Conservation (phyloP, 2,113 vertebrate genomes). For the Gallinago jamesoni region DNA sequence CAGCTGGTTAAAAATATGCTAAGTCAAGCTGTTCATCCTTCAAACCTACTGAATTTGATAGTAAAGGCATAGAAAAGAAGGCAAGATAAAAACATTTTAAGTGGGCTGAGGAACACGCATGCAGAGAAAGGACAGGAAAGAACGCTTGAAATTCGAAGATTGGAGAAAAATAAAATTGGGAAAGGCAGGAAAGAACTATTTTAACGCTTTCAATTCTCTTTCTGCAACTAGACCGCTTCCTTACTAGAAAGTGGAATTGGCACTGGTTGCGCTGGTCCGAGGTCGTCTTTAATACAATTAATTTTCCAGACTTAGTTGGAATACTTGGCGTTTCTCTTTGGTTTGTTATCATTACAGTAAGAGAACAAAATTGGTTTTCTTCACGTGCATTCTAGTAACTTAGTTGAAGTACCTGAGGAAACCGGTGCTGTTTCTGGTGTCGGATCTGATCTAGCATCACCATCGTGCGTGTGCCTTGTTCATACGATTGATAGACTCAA, state of each 20-base stretch:
- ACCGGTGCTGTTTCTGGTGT: not conserved
- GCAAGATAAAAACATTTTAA: constrained; percentile 78
- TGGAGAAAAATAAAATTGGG: constrained; percentile 16
- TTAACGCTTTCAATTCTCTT: constrained; percentile 16
- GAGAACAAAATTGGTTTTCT: not conserved
- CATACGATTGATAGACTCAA: not conserved
- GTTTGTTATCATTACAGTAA: not conserved
- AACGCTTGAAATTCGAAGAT: constrained; percentile 50
- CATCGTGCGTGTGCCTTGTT: not conserved
- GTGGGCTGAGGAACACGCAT: constrained; percentile 58
- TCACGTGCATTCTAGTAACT: not conserved
- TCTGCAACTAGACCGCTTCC: not conserved
- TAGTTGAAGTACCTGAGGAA: constrained; percentile 46
- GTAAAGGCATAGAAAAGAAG: constrained; percentile 78
- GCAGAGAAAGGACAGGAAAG: constrained; percentile 53
- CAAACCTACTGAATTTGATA: constrained; percentile 79
- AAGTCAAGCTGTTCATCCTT: constrained; percentile 83
- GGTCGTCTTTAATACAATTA: constrained; percentile 45
- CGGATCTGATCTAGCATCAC: not conserved
- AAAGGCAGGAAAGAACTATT: constrained; percentile 21
- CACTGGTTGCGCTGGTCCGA: not conserved
- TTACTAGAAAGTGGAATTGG: constrained; percentile 36
- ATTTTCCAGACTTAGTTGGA: constrained; percentile 41
- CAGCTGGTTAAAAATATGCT: constrained; percentile 87
- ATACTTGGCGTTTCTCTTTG: not conserved